Evolutionary conservation across 1,140 invertebrate species (phyloP).

Genomic region (Subanguina moxae): DNA sequence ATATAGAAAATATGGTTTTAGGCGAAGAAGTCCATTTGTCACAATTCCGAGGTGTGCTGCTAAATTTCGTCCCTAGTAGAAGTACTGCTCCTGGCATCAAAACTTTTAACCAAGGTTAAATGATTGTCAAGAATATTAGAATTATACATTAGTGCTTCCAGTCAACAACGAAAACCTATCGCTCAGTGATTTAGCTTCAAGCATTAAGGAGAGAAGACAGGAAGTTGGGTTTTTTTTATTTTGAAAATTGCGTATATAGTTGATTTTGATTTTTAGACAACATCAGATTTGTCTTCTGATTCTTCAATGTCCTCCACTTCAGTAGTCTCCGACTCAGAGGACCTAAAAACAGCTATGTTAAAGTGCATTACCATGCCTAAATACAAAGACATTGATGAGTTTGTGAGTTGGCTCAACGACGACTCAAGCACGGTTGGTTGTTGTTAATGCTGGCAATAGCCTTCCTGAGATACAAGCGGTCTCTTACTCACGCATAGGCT

Average conservation of each 20-base stretch:
- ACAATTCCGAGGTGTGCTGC: conserved; percentile 31
- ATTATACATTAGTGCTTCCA: not conserved
- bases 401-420: conserved; percentile 17
- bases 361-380: conserved; percentile 21
- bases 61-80: conserved; percentile 28
- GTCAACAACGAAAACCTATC: not conserved
- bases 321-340: conserved; percentile 3
- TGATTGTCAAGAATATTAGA: not conserved
- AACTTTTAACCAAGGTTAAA: not conserved
- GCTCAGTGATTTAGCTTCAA: not conserved
- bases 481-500: too few relatives aligned
- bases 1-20: conserved; percentile 5
- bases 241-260: not conserved
- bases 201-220: not conserved
- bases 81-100: conserved; percentile 1
- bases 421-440: not conserved
- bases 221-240: not conserved
- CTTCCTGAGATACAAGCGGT: too few relatives aligned
- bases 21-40: conserved; percentile 41
- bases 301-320: conserved; percentile 11
- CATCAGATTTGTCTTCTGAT: conserved; percentile 7
- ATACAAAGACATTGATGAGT: conserved; percentile 25
- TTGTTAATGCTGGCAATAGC: not conserved
- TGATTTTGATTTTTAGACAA: not conserved
- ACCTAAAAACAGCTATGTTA: conserved; percentile 16